These are phyloP conservation scores for Abrostola triplasia DNA, from an alignment of 2,888 invertebrate species.

Conservation along the genomic window DNA sequence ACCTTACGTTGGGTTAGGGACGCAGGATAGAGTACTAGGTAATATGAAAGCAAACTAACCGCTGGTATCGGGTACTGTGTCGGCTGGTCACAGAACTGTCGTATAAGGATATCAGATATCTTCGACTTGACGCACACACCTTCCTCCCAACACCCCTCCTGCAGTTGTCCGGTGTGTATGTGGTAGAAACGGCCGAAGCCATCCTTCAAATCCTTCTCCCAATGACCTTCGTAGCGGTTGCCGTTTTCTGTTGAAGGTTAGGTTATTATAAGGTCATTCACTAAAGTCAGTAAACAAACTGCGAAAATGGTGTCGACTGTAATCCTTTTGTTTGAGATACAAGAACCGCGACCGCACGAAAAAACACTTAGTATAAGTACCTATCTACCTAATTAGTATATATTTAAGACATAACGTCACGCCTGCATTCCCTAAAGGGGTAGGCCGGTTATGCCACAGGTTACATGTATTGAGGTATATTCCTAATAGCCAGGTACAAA, in stretches of 20 bases:
- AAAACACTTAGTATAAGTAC: background rate
- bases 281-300: no score
- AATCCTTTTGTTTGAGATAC: no score
- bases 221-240: constrained; percentile 90
- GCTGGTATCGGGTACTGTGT: constrained; percentile 87
- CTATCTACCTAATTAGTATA: background rate
- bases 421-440: no score
- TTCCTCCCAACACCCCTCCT: constrained; percentile 90
- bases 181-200: constrained; percentile 91
- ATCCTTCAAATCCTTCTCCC: constrained; percentile 86
- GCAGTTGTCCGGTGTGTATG: constrained; percentile 89
- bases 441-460: no score
- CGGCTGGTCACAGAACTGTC: constrained; percentile 87
- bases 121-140: constrained; percentile 87
- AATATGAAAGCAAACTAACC: constrained; percentile 71
- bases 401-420: constrained; percentile 2
- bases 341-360: background rate
- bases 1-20: no score
- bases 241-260: constrained; percentile 83
- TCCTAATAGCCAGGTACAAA: no score
- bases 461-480: no score
- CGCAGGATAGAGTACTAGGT: no score
- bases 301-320: no score
- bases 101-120: constrained; percentile 88
- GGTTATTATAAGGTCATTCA: background rate